These are phyloP conservation scores for Drosophila crucigera DNA, from an alignment of 2,888 invertebrate species.

Conservation along the genomic window DNA sequence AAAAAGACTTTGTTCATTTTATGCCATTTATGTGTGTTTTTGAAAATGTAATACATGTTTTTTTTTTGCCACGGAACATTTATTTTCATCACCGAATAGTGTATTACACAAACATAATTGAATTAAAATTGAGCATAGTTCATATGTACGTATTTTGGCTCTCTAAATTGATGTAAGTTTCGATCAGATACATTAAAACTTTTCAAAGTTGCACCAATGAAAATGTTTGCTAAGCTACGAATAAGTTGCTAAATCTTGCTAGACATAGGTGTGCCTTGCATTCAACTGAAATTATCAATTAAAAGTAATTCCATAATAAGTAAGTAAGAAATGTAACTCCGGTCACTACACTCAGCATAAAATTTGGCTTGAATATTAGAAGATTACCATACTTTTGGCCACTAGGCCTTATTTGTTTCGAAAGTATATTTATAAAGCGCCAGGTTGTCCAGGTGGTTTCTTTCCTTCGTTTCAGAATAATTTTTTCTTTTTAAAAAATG, in stretches of 20 bases:
- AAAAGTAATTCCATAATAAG: not conserved
- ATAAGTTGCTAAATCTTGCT: not conserved
- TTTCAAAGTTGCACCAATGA: not conserved
- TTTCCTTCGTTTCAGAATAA: not conserved
- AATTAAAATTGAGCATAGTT: not conserved
- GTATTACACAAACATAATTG: not conserved
- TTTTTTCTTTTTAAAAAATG: not conserved
- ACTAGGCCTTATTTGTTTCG: not conserved
- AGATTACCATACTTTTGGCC: not conserved
- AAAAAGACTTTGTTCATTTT: slow-evolving; percentile 14
- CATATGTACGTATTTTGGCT: not conserved
- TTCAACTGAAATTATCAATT: not conserved
- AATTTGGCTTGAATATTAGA: not conserved
- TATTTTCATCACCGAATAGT: slow-evolving; percentile 18
- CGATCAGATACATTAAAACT: not conserved
- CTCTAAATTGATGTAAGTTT: not conserved
- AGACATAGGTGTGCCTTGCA: not conserved
- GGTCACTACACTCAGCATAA: too few species aligned
- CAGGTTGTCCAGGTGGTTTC: not conserved
- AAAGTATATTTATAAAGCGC: not conserved
- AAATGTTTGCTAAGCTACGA: not conserved
- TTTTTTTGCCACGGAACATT: slow-evolving; percentile 10
- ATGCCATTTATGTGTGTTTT: slow-evolving; percentile 6
- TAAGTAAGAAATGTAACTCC: not conserved
- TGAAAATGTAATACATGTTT: slow-evolving; percentile 12